Evolutionary conservation across 2,113 vertebrate genomes (phyloP), one percentile per base, ranked within the genome.

Genomic region (Lota lota): DNA sequence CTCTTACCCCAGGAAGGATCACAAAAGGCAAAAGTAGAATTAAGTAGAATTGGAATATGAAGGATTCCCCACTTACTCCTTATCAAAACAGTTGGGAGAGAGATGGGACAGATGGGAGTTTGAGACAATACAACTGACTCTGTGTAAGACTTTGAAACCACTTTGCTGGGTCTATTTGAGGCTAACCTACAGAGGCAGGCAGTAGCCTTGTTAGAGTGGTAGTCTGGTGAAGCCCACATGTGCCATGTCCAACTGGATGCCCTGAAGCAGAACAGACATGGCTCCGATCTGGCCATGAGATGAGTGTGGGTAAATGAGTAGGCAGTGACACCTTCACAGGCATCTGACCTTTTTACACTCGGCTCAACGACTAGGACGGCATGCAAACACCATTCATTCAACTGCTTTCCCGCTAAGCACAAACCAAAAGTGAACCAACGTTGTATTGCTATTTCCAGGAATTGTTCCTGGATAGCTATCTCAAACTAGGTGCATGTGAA

Each of bases 311-410:
- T 74, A 65, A 51, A 79, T 60, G 5, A 77, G 61, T 11, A 10
- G 63, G 40, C 58, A 56, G 58, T 14, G 4, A 69, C 21, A 66
- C 21, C 70, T 63, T 70, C 1, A 0, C 53, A 66, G 40, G 36
- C 63, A 71, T 65, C 22, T 17, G 63, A 33, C 40, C 60, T 73
- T 15, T 19, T 66, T 63, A 63, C 58, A 59, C 76, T 69, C 67
- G 47, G 73, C 65, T 36, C 17, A 70, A 33, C 66, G 22, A 80
- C 40, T 17, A 4, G 54, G 22, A 22, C 56, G 67, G n/a, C 16
- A 58, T 1, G 57, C 53, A 58, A 21, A 58, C 21, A 50, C 14
- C 19, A 21, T 22, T 61, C 50, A 40, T 61, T 36, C 70, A 47
- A 47, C 40, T 14, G 40, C 40, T 47, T 40, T 47, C 40, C 10